Base-by-base conservation (phyloP, 2,113 vertebrate genomes). In the Cepphus grylle region DNA sequence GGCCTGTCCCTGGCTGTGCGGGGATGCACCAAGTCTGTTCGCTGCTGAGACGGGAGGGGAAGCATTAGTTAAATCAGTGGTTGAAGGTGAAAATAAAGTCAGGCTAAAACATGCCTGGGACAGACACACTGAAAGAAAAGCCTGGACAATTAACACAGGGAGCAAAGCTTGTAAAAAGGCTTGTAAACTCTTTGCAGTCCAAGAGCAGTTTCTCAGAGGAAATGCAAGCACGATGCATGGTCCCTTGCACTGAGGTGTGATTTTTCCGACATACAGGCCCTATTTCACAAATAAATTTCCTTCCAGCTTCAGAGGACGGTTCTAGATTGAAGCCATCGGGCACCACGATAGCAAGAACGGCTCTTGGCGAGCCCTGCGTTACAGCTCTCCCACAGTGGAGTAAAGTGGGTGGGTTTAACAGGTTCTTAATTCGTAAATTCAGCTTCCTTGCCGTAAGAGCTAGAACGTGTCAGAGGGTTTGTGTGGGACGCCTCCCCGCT, bases 151-250 rank as follows among this genome's bases (percentile, higher is more conserved):
- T 27, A 88, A 84, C 84, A 94, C 38, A 20, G 56, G 92, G 87
- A 90, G 91, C 94, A 73, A 94, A 97, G 95, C 97, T 94, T 95
- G 91, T 96, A 93, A 93, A 95, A 96, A 97, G 86, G 89, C 93
- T 96, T 96, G 94, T 94, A 95, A 96, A 96, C 95, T 85, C 76
- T 88, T 45, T 74, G 93, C 95, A 96, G 93, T 93, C 95, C 86
- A 59, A 93, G 91, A 95, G 89, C 86, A 55, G 26, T 73, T 96
- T 94, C 89, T 94, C 38, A 36, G 66, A 94, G 91, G 93, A 96
- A 80, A 90, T 36, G 85, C 89, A 97, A 95, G 94, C 93, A 8
- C 80, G 93, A 91, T 93, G 87, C 92, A 43, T 70, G 89, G 93
- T 94, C 89, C 94, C 91, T 95, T 96, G 91, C 89, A 74, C 8